Evolutionary conservation across 2,888 invertebrate genomes (phyloP).

Genomic region (Dryobota labecula): DNA sequence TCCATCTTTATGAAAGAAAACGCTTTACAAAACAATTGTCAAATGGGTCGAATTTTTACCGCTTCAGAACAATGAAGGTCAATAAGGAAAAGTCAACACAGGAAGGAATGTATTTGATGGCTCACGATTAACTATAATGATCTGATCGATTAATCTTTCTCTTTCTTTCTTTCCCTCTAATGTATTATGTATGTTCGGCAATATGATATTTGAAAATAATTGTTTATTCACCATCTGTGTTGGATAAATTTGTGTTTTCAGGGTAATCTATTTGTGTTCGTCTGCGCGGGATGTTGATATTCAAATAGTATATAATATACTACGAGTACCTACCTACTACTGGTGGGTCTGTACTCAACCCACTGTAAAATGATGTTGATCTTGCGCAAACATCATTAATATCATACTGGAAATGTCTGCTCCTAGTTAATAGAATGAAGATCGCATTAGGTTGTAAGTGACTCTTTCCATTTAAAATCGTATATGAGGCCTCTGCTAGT

Average conservation of each 20-base stretch:
- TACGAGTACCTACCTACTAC: no score
- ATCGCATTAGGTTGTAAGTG: not conserved
- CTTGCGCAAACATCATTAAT: not conserved
- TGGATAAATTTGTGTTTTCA: constrained; percentile 4
- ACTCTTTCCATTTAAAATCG: no score
- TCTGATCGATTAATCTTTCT: constrained; percentile 66
- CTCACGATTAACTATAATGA: constrained; percentile 65
- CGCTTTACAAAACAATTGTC: constrained; percentile 47
- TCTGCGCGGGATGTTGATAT: not conserved
- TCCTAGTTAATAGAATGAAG: not conserved
- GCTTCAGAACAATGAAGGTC: constrained; percentile 49
- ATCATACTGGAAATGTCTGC: not conserved
- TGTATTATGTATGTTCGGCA: constrained; percentile 59
- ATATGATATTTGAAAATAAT: constrained; percentile 56
- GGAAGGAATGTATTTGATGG: constrained; percentile 65
- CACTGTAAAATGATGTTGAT: not conserved
- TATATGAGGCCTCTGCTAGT: no score
- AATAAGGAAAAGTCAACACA: constrained; percentile 63
- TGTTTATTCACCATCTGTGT: constrained; percentile 37
- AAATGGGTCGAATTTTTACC: constrained; percentile 53
- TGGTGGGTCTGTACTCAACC: not conserved
- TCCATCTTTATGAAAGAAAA: constrained; percentile 29
- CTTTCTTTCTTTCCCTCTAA: constrained; percentile 52
- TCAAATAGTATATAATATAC: not conserved
- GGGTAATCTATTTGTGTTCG: constrained; percentile 6